phyloP scores from a whole-genome alignment of 2,888 invertebrate species.

The Acronicta aceris region DNA sequence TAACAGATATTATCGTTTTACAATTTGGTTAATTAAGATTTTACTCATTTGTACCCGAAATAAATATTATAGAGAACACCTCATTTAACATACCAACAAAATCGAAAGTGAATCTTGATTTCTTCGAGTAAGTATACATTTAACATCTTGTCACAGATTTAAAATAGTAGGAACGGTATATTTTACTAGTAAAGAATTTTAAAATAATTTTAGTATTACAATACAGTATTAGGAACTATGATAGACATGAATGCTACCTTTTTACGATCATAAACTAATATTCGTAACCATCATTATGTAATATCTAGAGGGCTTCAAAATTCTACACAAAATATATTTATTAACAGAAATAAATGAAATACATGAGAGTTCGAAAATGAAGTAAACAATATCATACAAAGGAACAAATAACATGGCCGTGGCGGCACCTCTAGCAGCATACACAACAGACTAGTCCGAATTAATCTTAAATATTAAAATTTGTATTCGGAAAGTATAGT shows the following conservation, averaged over 20 bases:
- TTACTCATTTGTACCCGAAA: slow-evolving; percentile 61
- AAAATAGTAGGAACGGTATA: slow-evolving; percentile 89
- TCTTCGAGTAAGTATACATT: slow-evolving; percentile 73
- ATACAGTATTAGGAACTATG: slow-evolving; percentile 89
- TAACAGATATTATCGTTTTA: slow-evolving; percentile 42
- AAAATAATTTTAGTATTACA: slow-evolving; percentile 87
- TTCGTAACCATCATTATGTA: slow-evolving; percentile 80
- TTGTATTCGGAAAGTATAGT: slow-evolving; percentile 89
- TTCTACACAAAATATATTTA: slow-evolving; percentile 72
- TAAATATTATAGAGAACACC: slow-evolving; percentile 61
- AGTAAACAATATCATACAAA: slow-evolving; percentile 74
- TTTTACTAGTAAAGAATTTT: slow-evolving; percentile 88
- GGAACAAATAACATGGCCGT: slow-evolving; percentile 86
- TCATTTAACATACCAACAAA: slow-evolving; percentile 65
- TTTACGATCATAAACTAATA: slow-evolving; percentile 83
- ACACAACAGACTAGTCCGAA: slow-evolving; percentile 89
- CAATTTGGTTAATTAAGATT: slow-evolving; percentile 43
- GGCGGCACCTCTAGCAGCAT: slow-evolving; percentile 85
- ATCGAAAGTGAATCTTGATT: slow-evolving; percentile 65
- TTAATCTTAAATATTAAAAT: slow-evolving; percentile 89
- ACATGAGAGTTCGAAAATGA: slow-evolving; percentile 61
- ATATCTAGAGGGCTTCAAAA: slow-evolving; percentile 70
- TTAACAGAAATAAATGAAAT: slow-evolving; percentile 77
- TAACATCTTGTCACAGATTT: slow-evolving; percentile 81
- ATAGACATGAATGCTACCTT: slow-evolving; percentile 87